phyloP scores from a whole-genome alignment of 2,888 invertebrate genomes.

The Carabus problematicus region DNA sequence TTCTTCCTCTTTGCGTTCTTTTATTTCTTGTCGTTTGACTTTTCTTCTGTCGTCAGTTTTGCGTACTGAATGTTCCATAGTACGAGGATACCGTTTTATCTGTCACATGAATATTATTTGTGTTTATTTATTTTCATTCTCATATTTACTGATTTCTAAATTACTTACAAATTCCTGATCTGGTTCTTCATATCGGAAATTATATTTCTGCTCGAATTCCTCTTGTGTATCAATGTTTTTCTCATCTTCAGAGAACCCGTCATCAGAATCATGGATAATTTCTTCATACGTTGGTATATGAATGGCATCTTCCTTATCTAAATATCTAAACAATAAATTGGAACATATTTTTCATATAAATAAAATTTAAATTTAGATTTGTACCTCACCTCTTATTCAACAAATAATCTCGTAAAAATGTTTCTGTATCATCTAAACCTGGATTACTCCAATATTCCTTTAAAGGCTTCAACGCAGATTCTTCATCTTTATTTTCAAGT shows the following conservation, averaged over 20 bases:
- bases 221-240: conserved; percentile 80
- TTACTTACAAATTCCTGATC: conserved; percentile 83
- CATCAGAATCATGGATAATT: conserved; percentile 67
- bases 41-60: conserved; percentile 81
- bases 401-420: conserved; percentile 91
- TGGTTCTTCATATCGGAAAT: conserved; percentile 96
- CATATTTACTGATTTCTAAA: conserved; percentile 13
- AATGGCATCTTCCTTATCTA: conserved; percentile 60
- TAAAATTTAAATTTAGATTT: conserved; percentile 19
- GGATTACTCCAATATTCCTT: conserved; percentile 87
- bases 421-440: conserved; percentile 81
- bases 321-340: conserved; percentile 60
- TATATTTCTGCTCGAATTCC: conserved; percentile 93
- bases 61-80: conserved; percentile 82
- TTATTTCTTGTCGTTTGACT: conserved; percentile 76
- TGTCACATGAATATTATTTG: conserved; percentile 53
- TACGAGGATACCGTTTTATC: conserved; percentile 91
- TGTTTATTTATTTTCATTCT: conserved; percentile 40
- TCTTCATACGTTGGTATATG: conserved; percentile 71
- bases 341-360: conserved; percentile 21
- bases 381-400: conserved; percentile 75
- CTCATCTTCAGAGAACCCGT: conserved; percentile 79
- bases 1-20: conserved; percentile 77
- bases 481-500: conserved; percentile 66
- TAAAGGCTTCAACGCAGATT: conserved; percentile 74